phyloP scores from a whole-genome alignment of 2,888 invertebrate genomes.

The Polyommatus iphigenia region DNA sequence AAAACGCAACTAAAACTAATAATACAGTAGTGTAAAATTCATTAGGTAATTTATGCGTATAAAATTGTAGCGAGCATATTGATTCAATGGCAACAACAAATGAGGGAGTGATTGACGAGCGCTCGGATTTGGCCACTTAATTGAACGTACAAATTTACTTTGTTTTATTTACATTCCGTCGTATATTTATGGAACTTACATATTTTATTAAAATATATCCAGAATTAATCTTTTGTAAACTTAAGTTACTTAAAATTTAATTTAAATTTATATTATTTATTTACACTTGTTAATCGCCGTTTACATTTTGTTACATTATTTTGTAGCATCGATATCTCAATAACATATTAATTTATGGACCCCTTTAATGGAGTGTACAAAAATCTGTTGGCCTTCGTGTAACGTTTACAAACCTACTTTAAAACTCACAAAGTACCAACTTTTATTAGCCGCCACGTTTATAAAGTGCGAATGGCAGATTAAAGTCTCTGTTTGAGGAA shows the following conservation, averaged over 20 bases:
- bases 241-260: too few relatives aligned
- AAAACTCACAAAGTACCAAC: not conserved
- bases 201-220: too few relatives aligned
- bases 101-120: not conserved
- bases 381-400: not conserved
- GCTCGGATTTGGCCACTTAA: conserved; percentile 3
- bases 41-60: not conserved
- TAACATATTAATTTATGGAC: too few relatives aligned
- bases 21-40: not conserved
- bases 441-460: not conserved
- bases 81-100: not conserved
- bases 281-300: too few relatives aligned
- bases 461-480: conserved; percentile 6
- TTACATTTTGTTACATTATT: too few relatives aligned
- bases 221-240: too few relatives aligned
- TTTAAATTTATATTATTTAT: too few relatives aligned
- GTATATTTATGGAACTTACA: not conserved
- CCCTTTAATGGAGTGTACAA: too few relatives aligned
- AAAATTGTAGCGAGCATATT: conserved; percentile 2
- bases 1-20: not conserved
- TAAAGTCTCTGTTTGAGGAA: conserved; percentile 23
- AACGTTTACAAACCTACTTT: not conserved
- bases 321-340: too few relatives aligned
- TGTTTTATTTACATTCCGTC: not conserved
- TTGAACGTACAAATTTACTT: not conserved